Base-by-base conservation (phyloP, 1,140 invertebrate species). In the Cyclargus thomasi region DNA sequence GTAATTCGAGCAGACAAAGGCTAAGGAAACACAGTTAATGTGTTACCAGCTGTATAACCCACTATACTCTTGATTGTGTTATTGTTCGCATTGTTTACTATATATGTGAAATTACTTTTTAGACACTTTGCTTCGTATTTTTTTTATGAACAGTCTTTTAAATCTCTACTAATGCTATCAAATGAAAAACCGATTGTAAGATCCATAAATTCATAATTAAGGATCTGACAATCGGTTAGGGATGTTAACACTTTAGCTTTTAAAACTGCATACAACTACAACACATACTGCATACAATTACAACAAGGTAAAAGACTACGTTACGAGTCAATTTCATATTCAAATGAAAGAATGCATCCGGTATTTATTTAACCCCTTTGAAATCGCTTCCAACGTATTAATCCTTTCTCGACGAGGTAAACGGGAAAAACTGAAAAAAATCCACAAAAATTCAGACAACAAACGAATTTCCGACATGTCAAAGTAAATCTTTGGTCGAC, bases 1-100 rank as follows among this genome's bases (percentile, higher is more conserved):
- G 79, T 86, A 88, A 87, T 87, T 88, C 81, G 79, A 84, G 83
- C 82, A 87, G 85, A 84, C 87, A 88, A 87, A 88, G 86, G 80
- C 76, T 66, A 70, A 65, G 76, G 78, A 79, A 87, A 86, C 82
- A 78, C 80, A 78, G 80, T 86, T 85, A 89, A 85, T 82, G 79
- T 81, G 79, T 76, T 81, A 69, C 78, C 69, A 75, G 75, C 75
- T 80, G 81, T 83, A 84, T 85, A 79, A 76, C 74, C 79, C 70
- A 75, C 75, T 73, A 77, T 74, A 80, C 78, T 4, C 47, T 20
- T 55, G 53, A 55, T 20, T 17, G 16, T 65, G 62, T 47, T 70
- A 57, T 67, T 71, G 17, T 17, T 55, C 53, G 53, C 18, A 20
- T 55, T 17, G 18, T n/a, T 55, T 14, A 47, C 29, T 8, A 29